These are phyloP conservation scores for Euborellia annulipes DNA, from an alignment of 1,140 invertebrate species.

Conservation along the genomic window DNA sequence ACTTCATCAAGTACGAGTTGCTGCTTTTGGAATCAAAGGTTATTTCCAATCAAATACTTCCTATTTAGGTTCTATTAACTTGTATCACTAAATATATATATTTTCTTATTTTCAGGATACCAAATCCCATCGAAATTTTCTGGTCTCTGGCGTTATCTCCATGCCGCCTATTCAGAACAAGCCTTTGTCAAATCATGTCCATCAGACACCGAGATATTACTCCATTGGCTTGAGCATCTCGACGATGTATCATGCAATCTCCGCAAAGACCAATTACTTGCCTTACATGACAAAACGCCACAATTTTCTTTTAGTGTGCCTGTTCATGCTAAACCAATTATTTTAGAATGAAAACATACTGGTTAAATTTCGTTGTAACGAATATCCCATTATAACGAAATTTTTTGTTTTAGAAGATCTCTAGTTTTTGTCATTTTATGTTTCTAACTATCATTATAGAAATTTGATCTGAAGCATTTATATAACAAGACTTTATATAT, in stretches of 20 bases:
- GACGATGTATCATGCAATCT: slow-evolving; percentile 22
- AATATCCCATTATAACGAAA: no score
- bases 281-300: slow-evolving; percentile 5
- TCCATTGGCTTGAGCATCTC: slow-evolving; percentile 37
- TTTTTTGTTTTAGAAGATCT: no score
- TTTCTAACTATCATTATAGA: no score
- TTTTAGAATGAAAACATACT: slow-evolving; percentile 3
- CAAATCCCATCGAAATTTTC: slow-evolving; percentile 35
- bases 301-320: slow-evolving; percentile 8
- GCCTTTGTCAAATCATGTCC: slow-evolving; percentile 42
- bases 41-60: not conserved
- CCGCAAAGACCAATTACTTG: slow-evolving; percentile 5
- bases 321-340: slow-evolving; percentile 8
- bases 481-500: no score
- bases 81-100: not conserved
- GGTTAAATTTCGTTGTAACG: no score
- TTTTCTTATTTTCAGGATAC: slow-evolving; percentile 15
- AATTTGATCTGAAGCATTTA: no score
- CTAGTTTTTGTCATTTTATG: no score
- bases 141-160: slow-evolving; percentile 41
- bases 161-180: slow-evolving; percentile 36
- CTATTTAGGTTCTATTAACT: not conserved
- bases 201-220: slow-evolving; percentile 42
- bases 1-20: slow-evolving; percentile 39
- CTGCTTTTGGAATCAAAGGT: slow-evolving; percentile 34